Conservation (phyloP, 2,888 invertebrate genomes). For the Tubulanus polymorphus region DNA sequence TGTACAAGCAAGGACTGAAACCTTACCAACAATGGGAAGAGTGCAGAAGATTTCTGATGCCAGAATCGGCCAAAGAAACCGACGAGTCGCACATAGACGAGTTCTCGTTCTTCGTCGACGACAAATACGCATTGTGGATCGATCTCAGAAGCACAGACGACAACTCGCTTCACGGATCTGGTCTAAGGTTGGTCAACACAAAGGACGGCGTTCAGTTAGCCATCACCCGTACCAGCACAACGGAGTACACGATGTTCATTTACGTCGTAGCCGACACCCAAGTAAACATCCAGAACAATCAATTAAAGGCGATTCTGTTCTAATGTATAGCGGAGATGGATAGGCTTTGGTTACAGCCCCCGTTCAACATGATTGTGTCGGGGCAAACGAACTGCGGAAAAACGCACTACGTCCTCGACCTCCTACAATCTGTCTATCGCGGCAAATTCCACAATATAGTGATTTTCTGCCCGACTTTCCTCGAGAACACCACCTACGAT, state of each 20-base stretch:
- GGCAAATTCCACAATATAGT: constrained; percentile 16
- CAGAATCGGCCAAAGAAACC: constrained; percentile 8
- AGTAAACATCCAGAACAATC: constrained; percentile 13
- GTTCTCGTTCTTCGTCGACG: constrained; percentile 14
- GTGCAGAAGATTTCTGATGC: constrained; percentile 15
- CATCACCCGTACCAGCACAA: constrained; percentile 15
- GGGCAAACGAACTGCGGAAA: constrained; percentile 18
- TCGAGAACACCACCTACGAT: constrained; percentile 15
- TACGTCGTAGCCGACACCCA: constrained; percentile 19
- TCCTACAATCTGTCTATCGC: constrained; percentile 15
- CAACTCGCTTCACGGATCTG: constrained; percentile 15
- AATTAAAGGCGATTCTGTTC: constrained; percentile 13
- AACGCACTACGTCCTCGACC: constrained; percentile 16
- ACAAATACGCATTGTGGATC: constrained; percentile 13
- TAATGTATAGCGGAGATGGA: constrained; percentile 8
- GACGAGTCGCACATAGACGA: constrained; percentile 12
- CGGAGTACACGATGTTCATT: constrained; percentile 14
- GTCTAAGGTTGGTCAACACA: constrained; percentile 17
- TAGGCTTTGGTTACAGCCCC: not conserved
- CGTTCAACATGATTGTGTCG: constrained; percentile 9
- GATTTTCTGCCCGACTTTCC: constrained; percentile 18
- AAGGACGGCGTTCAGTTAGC: constrained; percentile 16
- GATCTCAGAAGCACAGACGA: constrained; percentile 8
- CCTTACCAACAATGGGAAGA: constrained; percentile 24
- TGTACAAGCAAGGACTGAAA: constrained; percentile 21